These are phyloP conservation scores for Uria aalge DNA, from an alignment of 2,113 vertebrate species.

Conservation along the genomic window DNA sequence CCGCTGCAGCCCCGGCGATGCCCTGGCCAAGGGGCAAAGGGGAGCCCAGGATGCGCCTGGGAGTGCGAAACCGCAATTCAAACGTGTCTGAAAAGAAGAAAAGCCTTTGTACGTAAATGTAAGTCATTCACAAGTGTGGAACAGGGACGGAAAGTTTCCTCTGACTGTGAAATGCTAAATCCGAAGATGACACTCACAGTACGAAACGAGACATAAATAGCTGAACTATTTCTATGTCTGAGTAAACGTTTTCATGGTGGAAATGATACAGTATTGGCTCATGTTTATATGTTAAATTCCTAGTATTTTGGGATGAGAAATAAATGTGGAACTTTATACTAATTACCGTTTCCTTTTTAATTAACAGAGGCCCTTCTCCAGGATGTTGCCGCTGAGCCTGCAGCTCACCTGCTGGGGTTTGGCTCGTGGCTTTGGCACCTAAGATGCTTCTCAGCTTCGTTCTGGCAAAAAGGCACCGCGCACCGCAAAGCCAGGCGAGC, in stretches of 20 bases:
- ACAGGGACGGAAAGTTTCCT: not conserved
- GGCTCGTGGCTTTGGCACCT: not conserved
- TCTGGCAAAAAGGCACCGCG: not conserved
- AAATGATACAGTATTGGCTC: not conserved
- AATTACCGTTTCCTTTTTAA: conserved; percentile 45
- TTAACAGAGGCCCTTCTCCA: conserved; percentile 38
- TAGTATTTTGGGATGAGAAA: not conserved
- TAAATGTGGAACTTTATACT: not conserved
- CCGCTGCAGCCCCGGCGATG: not conserved
- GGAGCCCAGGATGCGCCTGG: not conserved
- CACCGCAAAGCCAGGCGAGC: fast-evolving
- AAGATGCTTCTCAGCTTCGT: not conserved
- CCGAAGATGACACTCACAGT: not conserved
- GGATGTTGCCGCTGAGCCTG: not conserved
- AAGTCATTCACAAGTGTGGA: not conserved
- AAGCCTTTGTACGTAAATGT: not conserved
- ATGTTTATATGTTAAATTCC: not conserved
- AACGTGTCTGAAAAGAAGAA: not conserved
- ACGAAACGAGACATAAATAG: not conserved
- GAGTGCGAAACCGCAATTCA: not conserved
- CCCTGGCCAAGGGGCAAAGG: not conserved
- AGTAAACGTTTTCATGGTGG: not conserved
- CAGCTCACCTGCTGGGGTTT: not conserved
- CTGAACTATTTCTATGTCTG: not conserved
- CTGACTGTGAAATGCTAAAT: not conserved